These are phyloP conservation scores for Sminthurides aquaticus DNA, from an alignment of 2,888 invertebrate species.

Conservation along the genomic window DNA sequence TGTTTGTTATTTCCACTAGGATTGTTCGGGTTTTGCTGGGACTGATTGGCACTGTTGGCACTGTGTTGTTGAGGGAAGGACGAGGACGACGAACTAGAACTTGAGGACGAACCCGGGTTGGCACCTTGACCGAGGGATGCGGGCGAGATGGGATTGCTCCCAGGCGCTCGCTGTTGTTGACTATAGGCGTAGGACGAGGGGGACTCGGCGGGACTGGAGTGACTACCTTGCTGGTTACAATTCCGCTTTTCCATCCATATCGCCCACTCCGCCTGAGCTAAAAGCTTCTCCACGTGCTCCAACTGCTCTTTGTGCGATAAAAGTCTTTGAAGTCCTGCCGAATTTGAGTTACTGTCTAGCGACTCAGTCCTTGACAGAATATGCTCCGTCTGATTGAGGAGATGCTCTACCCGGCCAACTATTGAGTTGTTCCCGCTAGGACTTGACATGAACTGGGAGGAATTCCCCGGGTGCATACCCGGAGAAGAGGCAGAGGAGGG, in stretches of 20 bases:
- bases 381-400: conserved; percentile 44
- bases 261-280: conserved; percentile 44
- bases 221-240: conserved; percentile 43
- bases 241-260: conserved; percentile 43
- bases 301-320: conserved; percentile 43
- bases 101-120: neutral
- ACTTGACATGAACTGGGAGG: conserved; percentile 38
- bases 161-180: conserved; percentile 9
- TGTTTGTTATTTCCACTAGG: conserved; percentile 13
- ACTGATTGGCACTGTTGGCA: conserved; percentile 40
- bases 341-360: conserved; percentile 43
- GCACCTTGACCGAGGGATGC: conserved; percentile 17
- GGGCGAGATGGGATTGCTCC: conserved; percentile 8
- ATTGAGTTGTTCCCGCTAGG: conserved; percentile 37
- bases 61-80: conserved; percentile 28
- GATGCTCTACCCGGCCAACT: conserved; percentile 43
- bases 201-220: conserved; percentile 40
- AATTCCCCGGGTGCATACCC: conserved; percentile 31
- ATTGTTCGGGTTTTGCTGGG: conserved; percentile 20
- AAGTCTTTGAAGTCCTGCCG: conserved; percentile 43
- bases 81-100: conserved; percentile 12
- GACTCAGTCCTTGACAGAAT: conserved; percentile 44
- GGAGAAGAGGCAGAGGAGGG: conserved; percentile 39
- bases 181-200: conserved; percentile 41
- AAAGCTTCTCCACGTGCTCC: conserved; percentile 43